A percentile compares a stretch with the other conserved stretches of the same genome.
Conservation (phyloP, 2,797 vertebrate genomes). For the Spinus pinus region DNA sequence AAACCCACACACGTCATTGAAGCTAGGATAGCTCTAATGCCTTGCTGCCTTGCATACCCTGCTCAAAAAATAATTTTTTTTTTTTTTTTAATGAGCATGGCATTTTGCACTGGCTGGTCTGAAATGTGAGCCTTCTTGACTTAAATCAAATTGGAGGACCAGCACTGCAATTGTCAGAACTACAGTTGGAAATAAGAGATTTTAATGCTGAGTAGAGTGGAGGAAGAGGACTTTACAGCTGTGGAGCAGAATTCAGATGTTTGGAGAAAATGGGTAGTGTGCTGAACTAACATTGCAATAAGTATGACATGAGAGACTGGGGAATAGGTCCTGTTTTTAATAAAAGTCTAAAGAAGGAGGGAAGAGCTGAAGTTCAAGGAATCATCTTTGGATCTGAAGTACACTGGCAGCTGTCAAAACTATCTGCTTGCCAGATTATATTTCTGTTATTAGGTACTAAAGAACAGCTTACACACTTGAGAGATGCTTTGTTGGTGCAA, state of each 20-base stretch:
- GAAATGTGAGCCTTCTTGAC: background rate
- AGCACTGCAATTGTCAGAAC: background rate
- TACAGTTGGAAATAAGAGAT: background rate
- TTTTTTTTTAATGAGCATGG: fast-evolving
- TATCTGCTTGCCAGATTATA: slow-evolving; percentile 44
- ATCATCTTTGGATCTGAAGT: slow-evolving; percentile 30
- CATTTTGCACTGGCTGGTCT: background rate
- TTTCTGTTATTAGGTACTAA: slow-evolving; percentile 66
- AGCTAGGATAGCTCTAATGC: background rate
- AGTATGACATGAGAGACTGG: slow-evolving; percentile 24
- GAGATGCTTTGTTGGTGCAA: slow-evolving; percentile 1
- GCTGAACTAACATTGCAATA: background rate
- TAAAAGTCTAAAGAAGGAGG: slow-evolving; percentile 38
- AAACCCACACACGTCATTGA: background rate
- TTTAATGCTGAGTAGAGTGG: background rate
- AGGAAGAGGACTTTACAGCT: background rate
- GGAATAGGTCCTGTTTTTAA: slow-evolving; percentile 52
- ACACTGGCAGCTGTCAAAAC: slow-evolving; percentile 40
- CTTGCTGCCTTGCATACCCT: background rate
- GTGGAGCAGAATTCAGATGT: slow-evolving; percentile 20
- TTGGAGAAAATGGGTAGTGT: background rate
- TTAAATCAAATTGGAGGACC: background rate
- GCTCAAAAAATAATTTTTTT: background rate
- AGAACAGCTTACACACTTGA: slow-evolving; percentile 60
- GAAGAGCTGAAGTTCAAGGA: slow-evolving; percentile 41